Conservation (phyloP, 2,888 invertebrate species). For the Eristalis arbustorum region DNA sequence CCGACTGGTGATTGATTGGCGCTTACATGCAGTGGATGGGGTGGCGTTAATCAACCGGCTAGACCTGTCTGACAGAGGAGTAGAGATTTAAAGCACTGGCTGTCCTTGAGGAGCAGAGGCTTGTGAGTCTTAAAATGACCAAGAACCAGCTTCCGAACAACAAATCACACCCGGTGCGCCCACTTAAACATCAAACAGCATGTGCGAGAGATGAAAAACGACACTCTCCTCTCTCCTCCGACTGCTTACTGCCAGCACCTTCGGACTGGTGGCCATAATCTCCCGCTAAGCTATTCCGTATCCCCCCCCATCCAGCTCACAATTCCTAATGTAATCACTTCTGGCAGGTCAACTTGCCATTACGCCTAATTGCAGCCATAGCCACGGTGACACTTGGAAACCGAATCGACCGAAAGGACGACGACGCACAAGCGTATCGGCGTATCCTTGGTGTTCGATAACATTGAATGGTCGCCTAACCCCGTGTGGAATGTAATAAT, state of each 20-base stretch:
- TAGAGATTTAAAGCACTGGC: too few relatives aligned
- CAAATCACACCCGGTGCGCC: background rate
- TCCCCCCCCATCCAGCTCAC: background rate
- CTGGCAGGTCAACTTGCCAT: constrained; percentile 48
- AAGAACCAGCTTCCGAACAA: background rate
- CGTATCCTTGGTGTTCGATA: constrained; percentile 5
- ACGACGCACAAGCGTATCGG: constrained; percentile 11
- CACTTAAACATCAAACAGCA: background rate
- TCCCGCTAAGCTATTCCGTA: background rate
- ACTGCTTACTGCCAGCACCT: background rate
- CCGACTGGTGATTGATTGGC: too few relatives aligned
- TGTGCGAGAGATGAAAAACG: background rate
- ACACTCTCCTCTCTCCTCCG: background rate
- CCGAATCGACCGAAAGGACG: background rate
- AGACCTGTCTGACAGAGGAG: too few relatives aligned
- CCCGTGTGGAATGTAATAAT: background rate
- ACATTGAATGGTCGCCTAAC: background rate
- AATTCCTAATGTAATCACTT: constrained; percentile 22
- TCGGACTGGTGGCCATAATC: background rate
- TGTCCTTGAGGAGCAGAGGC: too few relatives aligned
- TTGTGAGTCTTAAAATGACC: background rate
- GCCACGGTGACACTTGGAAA: constrained; percentile 13
- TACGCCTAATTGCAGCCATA: constrained; percentile 38
- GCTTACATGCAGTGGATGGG: too few relatives aligned
- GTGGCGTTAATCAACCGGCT: too few relatives aligned